A percentile compares a stretch with the other conserved stretches of the same genome.
phyloP scores from a whole-genome alignment of 2,113 vertebrate genomes.

The Ariopsis seemanni region DNA sequence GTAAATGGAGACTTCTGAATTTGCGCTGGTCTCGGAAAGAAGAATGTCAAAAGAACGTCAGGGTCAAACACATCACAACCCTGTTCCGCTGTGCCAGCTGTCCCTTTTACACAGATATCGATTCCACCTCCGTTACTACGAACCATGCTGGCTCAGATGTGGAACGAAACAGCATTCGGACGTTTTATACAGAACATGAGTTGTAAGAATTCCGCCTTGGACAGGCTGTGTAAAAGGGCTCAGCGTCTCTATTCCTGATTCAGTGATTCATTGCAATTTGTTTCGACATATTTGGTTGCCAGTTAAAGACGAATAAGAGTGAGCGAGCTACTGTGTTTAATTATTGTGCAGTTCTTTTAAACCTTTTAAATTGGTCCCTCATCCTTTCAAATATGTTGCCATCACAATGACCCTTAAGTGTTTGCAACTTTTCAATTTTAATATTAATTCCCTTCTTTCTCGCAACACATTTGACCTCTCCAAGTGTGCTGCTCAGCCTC shows the following conservation, averaged over 20 bases:
- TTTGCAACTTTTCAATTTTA: too few species aligned
- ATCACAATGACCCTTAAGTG: background rate
- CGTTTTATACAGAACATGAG: too few species aligned
- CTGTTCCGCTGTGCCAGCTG: too few species aligned
- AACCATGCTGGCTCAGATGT: too few species aligned
- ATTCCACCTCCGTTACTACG: too few species aligned
- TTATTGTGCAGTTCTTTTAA: background rate
- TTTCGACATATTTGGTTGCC: background rate
- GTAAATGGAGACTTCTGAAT: too few species aligned
- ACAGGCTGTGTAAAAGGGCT: background rate
- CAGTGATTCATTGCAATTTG: background rate
- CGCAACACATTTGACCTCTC: background rate
- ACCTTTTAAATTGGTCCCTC: background rate
- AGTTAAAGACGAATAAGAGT: background rate
- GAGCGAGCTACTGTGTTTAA: background rate
- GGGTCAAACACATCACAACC: too few species aligned
- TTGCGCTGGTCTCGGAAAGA: too few species aligned
- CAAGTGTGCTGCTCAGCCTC: background rate
- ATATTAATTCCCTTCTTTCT: background rate
- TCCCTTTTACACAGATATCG: too few species aligned
- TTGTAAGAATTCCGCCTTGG: too few species aligned
- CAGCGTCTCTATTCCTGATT: background rate
- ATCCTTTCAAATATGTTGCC: background rate
- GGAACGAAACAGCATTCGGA: background rate
- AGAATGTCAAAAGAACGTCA: too few species aligned